These are phyloP conservation scores for Drosophila orena DNA, from an alignment of 1,140 invertebrate genomes.

Conservation along the genomic window DNA sequence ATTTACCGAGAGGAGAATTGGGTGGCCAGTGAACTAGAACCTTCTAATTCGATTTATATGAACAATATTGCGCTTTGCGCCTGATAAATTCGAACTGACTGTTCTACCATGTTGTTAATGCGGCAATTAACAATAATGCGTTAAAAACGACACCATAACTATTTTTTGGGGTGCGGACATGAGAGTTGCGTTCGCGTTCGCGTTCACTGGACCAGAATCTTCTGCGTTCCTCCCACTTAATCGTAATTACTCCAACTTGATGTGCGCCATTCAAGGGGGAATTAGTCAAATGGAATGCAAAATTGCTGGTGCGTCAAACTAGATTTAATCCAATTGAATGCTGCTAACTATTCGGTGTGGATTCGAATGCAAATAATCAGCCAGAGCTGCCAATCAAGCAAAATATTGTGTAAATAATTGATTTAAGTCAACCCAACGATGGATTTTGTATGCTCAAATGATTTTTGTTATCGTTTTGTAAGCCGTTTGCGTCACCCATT, in stretches of 20 bases:
- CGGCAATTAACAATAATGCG: constrained; percentile 52
- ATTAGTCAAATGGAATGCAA: constrained; percentile 9
- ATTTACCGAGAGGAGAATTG: constrained; percentile 1
- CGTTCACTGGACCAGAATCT: constrained; percentile 6
- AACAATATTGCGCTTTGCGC: constrained; percentile 2
- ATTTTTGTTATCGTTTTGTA: constrained; percentile 37
- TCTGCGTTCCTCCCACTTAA: background rate
- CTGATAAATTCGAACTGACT: constrained; percentile 11
- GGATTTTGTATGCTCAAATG: constrained; percentile 12
- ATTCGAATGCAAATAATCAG: constrained; percentile 44
- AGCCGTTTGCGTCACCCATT: constrained; percentile 15
- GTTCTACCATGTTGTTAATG: constrained; percentile 46
- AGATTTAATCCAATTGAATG: constrained; percentile 15
- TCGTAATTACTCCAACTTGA: constrained; percentile 6
- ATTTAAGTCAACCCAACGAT: constrained; percentile 24
- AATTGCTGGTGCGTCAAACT: background rate
- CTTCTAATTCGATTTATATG: constrained; percentile 24
- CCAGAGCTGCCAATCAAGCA: constrained; percentile 32
- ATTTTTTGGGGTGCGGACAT: background rate
- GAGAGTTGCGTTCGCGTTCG: background rate
- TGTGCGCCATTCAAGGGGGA: background rate
- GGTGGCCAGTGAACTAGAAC: background rate
- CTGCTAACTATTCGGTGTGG: constrained; percentile 40
- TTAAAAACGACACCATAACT: constrained; percentile 45
- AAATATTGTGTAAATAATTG: constrained; percentile 57